Conservation (phyloP, 2,888 invertebrate genomes). For the Metopia argyrocephala region DNA sequence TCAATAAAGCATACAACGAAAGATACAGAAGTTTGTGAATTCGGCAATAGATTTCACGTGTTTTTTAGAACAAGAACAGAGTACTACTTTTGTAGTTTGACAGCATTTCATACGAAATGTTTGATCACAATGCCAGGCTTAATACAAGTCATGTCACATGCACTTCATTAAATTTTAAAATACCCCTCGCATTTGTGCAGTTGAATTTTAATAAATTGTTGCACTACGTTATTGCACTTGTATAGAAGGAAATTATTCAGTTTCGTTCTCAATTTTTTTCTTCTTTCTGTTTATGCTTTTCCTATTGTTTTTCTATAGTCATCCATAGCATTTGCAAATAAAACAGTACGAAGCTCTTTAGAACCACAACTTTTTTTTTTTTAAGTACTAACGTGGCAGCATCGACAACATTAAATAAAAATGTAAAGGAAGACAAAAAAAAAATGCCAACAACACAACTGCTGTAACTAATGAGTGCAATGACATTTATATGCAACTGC, state of each 20-base stretch:
- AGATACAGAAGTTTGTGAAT: no score
- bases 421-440: background rate
- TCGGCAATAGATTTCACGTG: no score
- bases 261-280: constrained; percentile 5
- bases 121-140: no score
- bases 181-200: background rate
- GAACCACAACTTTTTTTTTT: constrained; percentile 17
- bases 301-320: constrained; percentile 1
- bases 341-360: constrained; percentile 61
- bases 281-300: background rate
- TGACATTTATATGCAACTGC: constrained; percentile 62
- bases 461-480: constrained; percentile 59
- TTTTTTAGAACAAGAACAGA: no score
- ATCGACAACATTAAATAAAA: background rate
- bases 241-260: constrained; percentile 28
- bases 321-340: background rate
- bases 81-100: no score
- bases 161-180: background rate
- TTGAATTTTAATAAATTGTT: constrained; percentile 38
- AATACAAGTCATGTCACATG: no score
- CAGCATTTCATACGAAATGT: no score
- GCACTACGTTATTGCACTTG: constrained; percentile 50
- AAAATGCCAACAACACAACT: constrained; percentile 21
- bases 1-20: no score
- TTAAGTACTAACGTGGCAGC: background rate